Conservation (phyloP, 2,888 invertebrate species). For the Pyrocoelia pectoralis region DNA sequence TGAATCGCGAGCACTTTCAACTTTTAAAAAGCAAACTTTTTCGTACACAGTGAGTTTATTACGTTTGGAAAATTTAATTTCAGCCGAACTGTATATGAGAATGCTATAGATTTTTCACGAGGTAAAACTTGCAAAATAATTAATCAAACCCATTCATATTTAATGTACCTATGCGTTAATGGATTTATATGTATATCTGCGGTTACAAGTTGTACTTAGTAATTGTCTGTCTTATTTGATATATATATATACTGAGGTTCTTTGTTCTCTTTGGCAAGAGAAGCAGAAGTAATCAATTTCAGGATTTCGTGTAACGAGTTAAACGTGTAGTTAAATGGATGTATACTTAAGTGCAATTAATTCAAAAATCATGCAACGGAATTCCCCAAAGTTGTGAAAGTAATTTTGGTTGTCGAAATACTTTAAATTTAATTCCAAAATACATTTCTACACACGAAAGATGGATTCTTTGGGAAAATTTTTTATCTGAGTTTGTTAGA, state of each 20-base stretch:
- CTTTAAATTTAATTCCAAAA: too few relatives aligned
- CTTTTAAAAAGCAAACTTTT: neutral
- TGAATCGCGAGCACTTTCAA: neutral
- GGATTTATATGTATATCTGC: neutral
- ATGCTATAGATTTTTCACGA: neutral
- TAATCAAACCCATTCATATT: neutral
- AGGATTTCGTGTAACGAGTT: conserved; percentile 1
- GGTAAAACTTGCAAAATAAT: neutral
- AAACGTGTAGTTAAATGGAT: neutral
- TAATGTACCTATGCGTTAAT: neutral
- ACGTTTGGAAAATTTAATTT: neutral
- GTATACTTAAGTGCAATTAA: neutral
- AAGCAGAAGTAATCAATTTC: neutral
- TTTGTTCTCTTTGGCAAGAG: neutral
- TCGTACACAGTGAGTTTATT: neutral
- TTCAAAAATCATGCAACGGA: too few relatives aligned
- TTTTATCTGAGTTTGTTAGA: too few relatives aligned
- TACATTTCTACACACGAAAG: too few relatives aligned
- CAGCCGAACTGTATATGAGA: neutral
- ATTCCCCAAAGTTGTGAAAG: too few relatives aligned
- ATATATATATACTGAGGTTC: neutral
- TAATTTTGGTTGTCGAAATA: too few relatives aligned
- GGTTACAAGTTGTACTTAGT: neutral
- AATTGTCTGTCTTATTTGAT: neutral
- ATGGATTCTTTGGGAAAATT: too few relatives aligned